Evolutionary conservation across 2,888 invertebrate species (phyloP).

Genomic region (Automeris io): DNA sequence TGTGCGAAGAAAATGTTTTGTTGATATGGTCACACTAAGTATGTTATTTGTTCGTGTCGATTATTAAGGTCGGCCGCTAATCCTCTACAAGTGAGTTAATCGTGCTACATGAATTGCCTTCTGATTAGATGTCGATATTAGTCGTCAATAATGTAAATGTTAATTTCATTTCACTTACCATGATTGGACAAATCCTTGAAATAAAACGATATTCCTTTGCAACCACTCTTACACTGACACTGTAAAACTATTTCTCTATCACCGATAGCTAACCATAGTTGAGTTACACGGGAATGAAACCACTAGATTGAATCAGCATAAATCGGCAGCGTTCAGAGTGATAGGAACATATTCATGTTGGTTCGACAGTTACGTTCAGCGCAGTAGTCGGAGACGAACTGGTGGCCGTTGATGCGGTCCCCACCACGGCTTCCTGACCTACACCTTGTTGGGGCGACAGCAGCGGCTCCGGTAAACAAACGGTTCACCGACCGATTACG

Average conservation of each 20-base stretch:
- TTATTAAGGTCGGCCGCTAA: no score
- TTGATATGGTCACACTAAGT: no score
- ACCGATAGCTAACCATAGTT: constrained; percentile 54
- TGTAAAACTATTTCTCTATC: constrained; percentile 28
- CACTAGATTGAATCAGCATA: constrained; percentile 44
- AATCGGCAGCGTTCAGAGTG: constrained; percentile 31
- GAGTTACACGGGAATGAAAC: constrained; percentile 47
- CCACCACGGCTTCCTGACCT: constrained; percentile 61
- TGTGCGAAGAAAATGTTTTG: no score
- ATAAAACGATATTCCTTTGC: constrained; percentile 40
- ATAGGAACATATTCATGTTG: constrained; percentile 47
- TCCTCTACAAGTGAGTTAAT: no score
- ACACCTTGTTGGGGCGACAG: constrained; percentile 52
- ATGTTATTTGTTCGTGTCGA: no score
- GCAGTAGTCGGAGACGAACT: constrained; percentile 51
- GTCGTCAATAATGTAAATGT: neutral
- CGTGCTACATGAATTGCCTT: no score
- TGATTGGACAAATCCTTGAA: constrained; percentile 32
- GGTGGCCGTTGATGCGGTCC: constrained; percentile 37
- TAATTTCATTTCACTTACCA: constrained; percentile 39
- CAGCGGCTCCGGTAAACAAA: constrained; percentile 68
- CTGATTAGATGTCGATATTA: no score
- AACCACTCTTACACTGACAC: constrained; percentile 59
- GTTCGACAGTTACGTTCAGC: constrained; percentile 50
- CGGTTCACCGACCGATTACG: constrained; percentile 75